phyloP scores from a whole-genome alignment of 2,888 invertebrate genomes.

The Pterostichus madidus region DNA sequence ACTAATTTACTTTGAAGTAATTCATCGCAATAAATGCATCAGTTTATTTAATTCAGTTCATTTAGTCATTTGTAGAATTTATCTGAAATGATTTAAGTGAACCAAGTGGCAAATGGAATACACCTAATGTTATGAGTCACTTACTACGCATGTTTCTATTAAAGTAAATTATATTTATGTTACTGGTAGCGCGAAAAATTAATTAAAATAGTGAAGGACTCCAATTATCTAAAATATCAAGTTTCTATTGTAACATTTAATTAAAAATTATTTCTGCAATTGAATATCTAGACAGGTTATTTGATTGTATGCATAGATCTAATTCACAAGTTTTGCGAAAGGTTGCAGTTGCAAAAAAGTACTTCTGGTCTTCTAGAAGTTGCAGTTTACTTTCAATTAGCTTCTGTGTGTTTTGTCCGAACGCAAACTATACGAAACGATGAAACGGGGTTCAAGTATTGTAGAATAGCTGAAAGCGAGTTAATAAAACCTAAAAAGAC shows the following conservation, averaged over 20 bases:
- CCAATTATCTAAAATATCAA: background rate
- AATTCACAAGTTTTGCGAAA: background rate
- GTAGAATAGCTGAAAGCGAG: background rate
- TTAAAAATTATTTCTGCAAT: no score
- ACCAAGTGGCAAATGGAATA: no score
- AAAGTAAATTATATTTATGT: no score
- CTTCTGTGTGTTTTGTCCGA: constrained; percentile 8
- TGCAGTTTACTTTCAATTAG: constrained; percentile 15
- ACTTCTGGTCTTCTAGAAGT: background rate
- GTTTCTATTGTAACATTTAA: background rate
- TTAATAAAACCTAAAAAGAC: background rate
- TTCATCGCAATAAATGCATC: no score
- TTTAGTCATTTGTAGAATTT: no score
- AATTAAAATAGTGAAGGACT: background rate
- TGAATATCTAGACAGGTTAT: no score
- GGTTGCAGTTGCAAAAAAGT: background rate
- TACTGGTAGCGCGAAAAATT: no score
- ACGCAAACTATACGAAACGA: background rate
- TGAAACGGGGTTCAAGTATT: background rate
- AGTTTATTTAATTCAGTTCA: no score
- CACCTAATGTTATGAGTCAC: no score
- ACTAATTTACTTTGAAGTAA: no score
- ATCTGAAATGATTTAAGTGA: no score
- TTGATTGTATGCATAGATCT: background rate
- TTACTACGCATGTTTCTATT: no score